phyloP scores from a whole-genome alignment of 1,140 invertebrate species.

The Anastrepha ludens region DNA sequence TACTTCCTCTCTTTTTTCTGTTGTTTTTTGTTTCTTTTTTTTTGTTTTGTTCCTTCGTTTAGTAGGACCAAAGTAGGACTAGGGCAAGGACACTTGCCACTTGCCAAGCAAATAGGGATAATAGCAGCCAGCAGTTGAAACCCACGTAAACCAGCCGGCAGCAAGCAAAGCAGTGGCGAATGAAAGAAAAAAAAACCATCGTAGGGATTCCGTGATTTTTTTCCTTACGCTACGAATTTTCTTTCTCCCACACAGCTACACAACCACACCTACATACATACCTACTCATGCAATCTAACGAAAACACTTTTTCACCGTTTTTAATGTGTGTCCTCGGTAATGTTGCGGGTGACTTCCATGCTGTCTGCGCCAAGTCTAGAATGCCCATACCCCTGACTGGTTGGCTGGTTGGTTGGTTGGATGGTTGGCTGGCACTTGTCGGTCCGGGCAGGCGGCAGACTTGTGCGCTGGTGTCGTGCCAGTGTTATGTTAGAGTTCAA shows the following conservation, averaged over 20 bases:
- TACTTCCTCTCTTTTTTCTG: background rate
- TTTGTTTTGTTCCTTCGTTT: background rate
- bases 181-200: background rate
- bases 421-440: background rate
- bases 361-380: conserved; percentile 52
- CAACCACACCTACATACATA: background rate
- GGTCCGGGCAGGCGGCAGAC: background rate
- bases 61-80: conserved; percentile 50
- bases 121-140: background rate
- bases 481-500: conserved; percentile 31
- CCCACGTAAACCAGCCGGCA: background rate
- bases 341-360: conserved; percentile 34
- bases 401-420: conserved; percentile 13
- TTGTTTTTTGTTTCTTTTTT: background rate
- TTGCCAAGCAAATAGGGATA: conserved; percentile 56
- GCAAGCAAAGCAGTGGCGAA: background rate
- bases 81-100: conserved; percentile 53
- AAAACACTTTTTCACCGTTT: conserved; percentile 46
- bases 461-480: conserved; percentile 49
- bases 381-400: conserved; percentile 17
- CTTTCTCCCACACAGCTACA: background rate
- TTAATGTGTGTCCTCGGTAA: conserved; percentile 47
- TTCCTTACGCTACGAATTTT: conserved; percentile 27
- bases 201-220: conserved; percentile 37
- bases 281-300: conserved; percentile 11